phyloP scores from a whole-genome alignment of 2,888 invertebrate species.

The Drosophila maculinotata region DNA sequence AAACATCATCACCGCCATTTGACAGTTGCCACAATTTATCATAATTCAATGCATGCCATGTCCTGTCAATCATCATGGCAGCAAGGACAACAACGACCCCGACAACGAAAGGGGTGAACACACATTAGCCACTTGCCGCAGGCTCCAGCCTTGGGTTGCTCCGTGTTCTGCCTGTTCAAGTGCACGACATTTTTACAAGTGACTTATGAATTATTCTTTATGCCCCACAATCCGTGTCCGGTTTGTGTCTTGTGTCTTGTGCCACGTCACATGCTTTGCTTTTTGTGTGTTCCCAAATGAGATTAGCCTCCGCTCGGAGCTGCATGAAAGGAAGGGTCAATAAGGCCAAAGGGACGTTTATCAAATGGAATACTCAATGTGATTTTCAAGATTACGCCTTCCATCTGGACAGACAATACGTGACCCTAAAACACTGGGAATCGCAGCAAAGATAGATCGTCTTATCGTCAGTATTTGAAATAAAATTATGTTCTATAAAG shows the following conservation, averaged over 20 bases:
- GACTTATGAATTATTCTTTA: conserved; percentile 82
- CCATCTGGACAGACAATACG: conserved; percentile 39
- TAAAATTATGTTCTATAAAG: background rate
- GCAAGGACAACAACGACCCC: conserved; percentile 39
- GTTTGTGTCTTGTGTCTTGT: conserved; percentile 16
- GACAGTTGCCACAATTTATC: conserved; percentile 84
- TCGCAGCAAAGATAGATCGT: conserved; percentile 16
- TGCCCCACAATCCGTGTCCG: conserved; percentile 34
- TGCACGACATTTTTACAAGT: conserved; percentile 72
- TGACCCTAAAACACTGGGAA: conserved; percentile 58
- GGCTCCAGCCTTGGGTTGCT: background rate
- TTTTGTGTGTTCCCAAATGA: conserved; percentile 65
- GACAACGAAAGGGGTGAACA: conserved; percentile 66
- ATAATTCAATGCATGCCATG: conserved; percentile 82
- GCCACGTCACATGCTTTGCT: conserved; percentile 21
- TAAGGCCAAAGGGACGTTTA: conserved; percentile 37
- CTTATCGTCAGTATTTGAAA: background rate
- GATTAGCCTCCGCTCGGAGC: conserved; percentile 65
- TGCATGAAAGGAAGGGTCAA: conserved; percentile 78
- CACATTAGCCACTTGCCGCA: conserved; percentile 57
- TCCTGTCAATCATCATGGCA: conserved; percentile 71
- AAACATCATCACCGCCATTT: conserved; percentile 75
- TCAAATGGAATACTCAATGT: conserved; percentile 71
- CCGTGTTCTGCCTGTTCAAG: conserved; percentile 19
- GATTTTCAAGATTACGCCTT: conserved; percentile 52